Evolutionary conservation across 2,113 vertebrate genomes (phyloP).

Genomic region (Tenrec ecaudatus): DNA sequence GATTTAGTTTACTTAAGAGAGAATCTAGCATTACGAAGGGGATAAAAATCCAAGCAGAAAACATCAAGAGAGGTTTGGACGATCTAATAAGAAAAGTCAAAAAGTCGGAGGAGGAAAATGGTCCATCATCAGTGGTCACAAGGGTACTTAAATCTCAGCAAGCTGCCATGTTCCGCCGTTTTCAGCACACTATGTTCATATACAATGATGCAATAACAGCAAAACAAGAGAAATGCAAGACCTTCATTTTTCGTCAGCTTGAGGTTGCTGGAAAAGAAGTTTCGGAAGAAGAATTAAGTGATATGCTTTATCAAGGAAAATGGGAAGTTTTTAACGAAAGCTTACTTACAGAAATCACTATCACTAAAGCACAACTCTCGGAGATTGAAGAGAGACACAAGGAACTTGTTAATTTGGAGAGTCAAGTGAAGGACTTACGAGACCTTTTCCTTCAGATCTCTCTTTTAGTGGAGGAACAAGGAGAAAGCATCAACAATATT

Average conservation of each 20-base stretch:
- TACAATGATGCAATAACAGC: slow-evolving; percentile 92
- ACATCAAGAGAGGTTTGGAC: slow-evolving; percentile 89
- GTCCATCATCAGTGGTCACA: slow-evolving; percentile 85
- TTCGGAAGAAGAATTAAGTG: slow-evolving; percentile 92
- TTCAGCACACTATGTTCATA: slow-evolving; percentile 91
- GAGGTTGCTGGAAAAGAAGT: slow-evolving; percentile 93
- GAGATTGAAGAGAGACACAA: slow-evolving; percentile 98
- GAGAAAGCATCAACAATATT: slow-evolving; percentile 92
- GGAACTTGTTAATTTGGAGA: slow-evolving; percentile 94
- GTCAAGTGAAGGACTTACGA: slow-evolving; percentile 93
- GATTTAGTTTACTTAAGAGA: slow-evolving; percentile 96
- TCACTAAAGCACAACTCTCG: slow-evolving; percentile 93
- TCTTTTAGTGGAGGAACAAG: slow-evolving; percentile 94
- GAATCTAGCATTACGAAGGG: slow-evolving; percentile 92
- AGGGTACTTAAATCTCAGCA: slow-evolving; percentile 93
- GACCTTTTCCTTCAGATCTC: slow-evolving; percentile 95
- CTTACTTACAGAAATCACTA: slow-evolving; percentile 92
- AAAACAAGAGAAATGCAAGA: slow-evolving; percentile 95
- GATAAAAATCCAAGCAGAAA: slow-evolving; percentile 94
- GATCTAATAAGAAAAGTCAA: slow-evolving; percentile 89
- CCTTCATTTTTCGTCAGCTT: slow-evolving; percentile 95
- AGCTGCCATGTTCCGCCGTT: slow-evolving; percentile 87
- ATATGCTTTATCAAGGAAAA: slow-evolving; percentile 95
- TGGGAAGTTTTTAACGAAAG: slow-evolving; percentile 98
- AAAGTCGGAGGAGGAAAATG: slow-evolving; percentile 88